Evolutionary conservation across 2,888 invertebrate species (phyloP).

Genomic region (Apotomis capreana): DNA sequence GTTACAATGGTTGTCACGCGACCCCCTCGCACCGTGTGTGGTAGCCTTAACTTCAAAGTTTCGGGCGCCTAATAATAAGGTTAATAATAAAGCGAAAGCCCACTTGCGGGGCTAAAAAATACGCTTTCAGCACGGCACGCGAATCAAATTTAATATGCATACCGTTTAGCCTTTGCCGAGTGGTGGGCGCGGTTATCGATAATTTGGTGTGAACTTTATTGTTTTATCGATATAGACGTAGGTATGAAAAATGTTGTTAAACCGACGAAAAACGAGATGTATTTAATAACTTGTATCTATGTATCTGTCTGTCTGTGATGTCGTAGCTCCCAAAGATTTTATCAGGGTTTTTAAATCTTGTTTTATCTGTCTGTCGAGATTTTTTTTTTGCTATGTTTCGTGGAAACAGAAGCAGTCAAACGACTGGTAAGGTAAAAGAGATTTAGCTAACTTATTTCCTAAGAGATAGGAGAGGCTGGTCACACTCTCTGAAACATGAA

Average conservation of each 20-base stretch:
- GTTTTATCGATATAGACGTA: constrained; percentile 12
- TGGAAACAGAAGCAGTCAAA: no score
- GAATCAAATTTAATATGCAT: constrained; percentile 66
- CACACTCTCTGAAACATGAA: no score
- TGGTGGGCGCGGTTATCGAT: constrained; percentile 51
- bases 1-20: background rate
- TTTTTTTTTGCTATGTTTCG: no score
- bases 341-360: no score
- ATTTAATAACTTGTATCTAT: no score
- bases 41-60: constrained; percentile 50
- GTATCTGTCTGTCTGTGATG: no score
- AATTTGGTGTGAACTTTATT: constrained; percentile 16
- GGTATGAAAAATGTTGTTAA: background rate
- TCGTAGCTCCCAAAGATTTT: no score
- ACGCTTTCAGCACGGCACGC: constrained; percentile 63
- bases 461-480: no score
- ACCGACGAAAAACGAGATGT: no score
- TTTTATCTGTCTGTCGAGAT: no score
- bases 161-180: constrained; percentile 52
- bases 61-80: constrained; percentile 56
- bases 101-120: constrained; percentile 56
- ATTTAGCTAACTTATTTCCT: no score
- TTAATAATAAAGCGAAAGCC: constrained; percentile 48
- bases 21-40: constrained; percentile 15
- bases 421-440: no score